Percentiles rank a stretch among this genome's conserved stretches.
phyloP scores from a whole-genome alignment of 2,888 invertebrate genomes.

The Cremastobaeus sp. region DNA sequence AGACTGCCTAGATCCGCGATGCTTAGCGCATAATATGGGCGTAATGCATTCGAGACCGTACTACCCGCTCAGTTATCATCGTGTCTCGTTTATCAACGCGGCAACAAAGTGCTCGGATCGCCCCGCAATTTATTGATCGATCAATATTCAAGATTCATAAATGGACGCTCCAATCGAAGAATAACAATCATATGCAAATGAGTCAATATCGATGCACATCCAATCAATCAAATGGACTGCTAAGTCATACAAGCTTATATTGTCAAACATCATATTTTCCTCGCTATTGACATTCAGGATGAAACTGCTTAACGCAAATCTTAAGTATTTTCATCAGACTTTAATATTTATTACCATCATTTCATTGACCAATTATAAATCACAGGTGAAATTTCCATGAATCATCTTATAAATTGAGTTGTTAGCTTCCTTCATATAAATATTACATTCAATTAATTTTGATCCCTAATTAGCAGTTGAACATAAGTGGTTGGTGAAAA shows the following conservation, averaged over 20 bases:
- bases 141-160: conserved; percentile 46
- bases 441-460: too few species aligned
- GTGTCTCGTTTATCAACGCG: conserved; percentile 40
- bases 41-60: conserved; percentile 37
- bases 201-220: conserved; percentile 44
- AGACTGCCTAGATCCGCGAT: conserved; percentile 42
- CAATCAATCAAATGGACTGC: conserved; percentile 42
- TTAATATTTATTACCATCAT: not conserved
- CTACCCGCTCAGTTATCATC: conserved; percentile 26
- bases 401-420: too few species aligned
- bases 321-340: not conserved
- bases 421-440: too few species aligned
- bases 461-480: too few species aligned
- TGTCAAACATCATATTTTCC: conserved; percentile 4
- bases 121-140: conserved; percentile 40
- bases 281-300: conserved; percentile 3
- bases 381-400: too few species aligned
- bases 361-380: conserved; percentile 12
- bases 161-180: conserved; percentile 28
- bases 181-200: conserved; percentile 54
- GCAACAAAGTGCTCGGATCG: conserved; percentile 37
- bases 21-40: conserved; percentile 47
- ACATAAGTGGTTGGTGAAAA: too few species aligned
- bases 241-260: conserved; percentile 19
- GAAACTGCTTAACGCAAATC: not conserved